Conservation (phyloP, 2,797 vertebrate species). For the Lagothrix lagotricha region DNA sequence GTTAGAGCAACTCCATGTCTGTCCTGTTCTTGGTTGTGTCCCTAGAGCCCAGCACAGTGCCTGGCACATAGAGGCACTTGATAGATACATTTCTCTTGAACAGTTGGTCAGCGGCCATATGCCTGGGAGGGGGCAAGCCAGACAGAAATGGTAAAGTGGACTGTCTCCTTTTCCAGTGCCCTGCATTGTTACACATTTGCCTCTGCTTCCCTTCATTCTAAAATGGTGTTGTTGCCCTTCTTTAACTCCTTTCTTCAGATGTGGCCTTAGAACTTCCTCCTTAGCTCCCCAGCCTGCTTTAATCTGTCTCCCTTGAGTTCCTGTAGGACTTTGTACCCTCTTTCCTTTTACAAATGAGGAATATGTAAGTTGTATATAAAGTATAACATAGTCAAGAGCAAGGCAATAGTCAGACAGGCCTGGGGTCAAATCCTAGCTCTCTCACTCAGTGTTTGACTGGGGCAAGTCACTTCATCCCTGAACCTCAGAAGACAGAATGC, state of each 20-base stretch:
- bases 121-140: neutral
- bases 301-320: neutral
- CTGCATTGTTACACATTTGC: neutral
- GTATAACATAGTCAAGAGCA: neutral
- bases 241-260: neutral
- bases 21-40: neutral
- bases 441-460: neutral
- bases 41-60: neutral
- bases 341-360: neutral
- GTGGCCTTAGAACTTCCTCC: neutral
- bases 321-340: neutral
- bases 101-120: neutral
- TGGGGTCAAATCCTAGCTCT: neutral
- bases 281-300: neutral
- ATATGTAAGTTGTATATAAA: neutral
- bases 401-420: neutral
- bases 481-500: slow-evolving; percentile 12
- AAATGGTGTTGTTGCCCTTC: neutral
- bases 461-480: neutral
- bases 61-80: neutral
- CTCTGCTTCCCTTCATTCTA: neutral
- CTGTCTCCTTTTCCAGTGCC: neutral
- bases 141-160: neutral
- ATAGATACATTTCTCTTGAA: slow-evolving; percentile 12
- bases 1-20: neutral